Evolutionary conservation across 2,888 invertebrate genomes (phyloP).

Genomic region (Clanis bilineata): DNA sequence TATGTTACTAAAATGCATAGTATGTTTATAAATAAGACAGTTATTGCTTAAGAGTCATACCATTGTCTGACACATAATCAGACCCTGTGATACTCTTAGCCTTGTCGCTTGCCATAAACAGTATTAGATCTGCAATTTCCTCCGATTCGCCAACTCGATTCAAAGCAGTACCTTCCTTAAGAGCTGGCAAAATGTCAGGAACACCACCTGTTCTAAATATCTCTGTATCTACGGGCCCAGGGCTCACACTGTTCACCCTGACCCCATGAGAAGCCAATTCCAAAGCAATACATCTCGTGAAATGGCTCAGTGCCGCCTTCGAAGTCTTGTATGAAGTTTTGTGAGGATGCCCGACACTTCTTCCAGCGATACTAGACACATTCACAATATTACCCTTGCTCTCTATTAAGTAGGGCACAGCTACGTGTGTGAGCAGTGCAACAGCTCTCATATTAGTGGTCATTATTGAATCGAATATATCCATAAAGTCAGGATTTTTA

Average conservation of each 20-base stretch:
- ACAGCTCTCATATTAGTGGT: conserved; percentile 28
- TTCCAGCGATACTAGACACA: conserved; percentile 27
- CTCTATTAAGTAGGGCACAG: conserved; percentile 24
- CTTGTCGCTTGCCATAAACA: conserved; percentile 26
- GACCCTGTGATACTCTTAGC: conserved; percentile 14
- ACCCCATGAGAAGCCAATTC: conserved; percentile 80
- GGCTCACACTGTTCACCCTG: conserved; percentile 86
- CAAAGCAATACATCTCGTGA: conserved; percentile 86
- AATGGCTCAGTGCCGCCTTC: conserved; percentile 88
- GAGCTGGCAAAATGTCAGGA: background rate
- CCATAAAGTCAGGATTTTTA: conserved; percentile 22
- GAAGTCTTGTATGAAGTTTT: conserved; percentile 82
- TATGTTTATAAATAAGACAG: background rate
- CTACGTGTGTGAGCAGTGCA: conserved; percentile 25
- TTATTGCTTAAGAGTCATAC: background rate
- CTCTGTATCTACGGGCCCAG: conserved; percentile 83
- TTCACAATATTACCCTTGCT: conserved; percentile 34
- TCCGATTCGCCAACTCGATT: background rate
- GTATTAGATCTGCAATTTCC: conserved; percentile 25
- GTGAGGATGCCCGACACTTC: background rate
- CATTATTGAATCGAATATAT: conserved; percentile 26
- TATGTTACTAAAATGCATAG: background rate
- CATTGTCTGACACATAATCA: conserved; percentile 9
- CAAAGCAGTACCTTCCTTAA: background rate
- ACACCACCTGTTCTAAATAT: background rate